A percentile compares a stretch with the other conserved stretches of the same genome.
Evolutionary conservation across 2,797 vertebrate species (phyloP).

Genomic region (Parauchenoglanis punctatus): DNA sequence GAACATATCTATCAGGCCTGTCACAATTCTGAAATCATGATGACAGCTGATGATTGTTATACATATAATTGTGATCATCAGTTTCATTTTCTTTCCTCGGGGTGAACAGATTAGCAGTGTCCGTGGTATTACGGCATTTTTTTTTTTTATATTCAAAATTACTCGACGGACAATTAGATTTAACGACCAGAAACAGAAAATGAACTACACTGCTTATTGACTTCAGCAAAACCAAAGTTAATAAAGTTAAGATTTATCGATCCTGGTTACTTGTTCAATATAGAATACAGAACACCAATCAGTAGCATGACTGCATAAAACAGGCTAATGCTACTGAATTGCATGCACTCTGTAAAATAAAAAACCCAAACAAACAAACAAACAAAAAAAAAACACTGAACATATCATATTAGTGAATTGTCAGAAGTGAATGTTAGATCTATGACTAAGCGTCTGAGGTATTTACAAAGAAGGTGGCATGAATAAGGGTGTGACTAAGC

Average conservation of each 20-base stretch:
- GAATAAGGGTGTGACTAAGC: not conserved
- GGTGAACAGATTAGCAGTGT: not conserved
- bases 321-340: not conserved
- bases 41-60: not conserved
- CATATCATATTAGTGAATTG: not conserved
- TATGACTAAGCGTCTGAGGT: not conserved
- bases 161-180: not conserved
- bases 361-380: too few relatives aligned
- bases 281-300: not conserved
- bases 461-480: not conserved
- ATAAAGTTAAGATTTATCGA: not conserved
- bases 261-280: not conserved
- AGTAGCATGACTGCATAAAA: not conserved
- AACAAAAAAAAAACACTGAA: too few relatives aligned
- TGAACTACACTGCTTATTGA: not conserved
- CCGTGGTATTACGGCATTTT: not conserved
- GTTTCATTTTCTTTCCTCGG: not conserved
- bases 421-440: not conserved
- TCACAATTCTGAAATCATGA: constrained; percentile 11
- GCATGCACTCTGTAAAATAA: not conserved
- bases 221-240: not conserved
- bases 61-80: not conserved
- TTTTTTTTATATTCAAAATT: not conserved
- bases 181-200: not conserved
- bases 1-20: not conserved